A percentile compares a stretch with the other conserved stretches of the same genome.
These are phyloP conservation scores for Hedya salicella DNA, from an alignment of 2,888 invertebrate genomes.

Conservation along the genomic window DNA sequence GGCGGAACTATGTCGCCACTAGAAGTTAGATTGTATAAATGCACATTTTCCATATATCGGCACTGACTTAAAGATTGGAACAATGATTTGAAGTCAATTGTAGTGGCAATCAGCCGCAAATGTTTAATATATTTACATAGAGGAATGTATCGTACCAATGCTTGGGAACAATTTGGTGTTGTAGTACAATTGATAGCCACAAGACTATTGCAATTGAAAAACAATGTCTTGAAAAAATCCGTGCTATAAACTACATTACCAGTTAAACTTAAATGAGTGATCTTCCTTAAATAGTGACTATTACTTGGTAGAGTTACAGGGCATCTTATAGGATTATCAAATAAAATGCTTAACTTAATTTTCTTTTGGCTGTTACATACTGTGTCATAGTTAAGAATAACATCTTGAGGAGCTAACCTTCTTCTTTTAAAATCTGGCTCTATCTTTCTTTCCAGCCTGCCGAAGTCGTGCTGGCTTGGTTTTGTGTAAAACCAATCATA, in stretches of 20 bases:
- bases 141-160: slow-evolving; percentile 21
- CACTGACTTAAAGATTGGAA: slow-evolving; percentile 34
- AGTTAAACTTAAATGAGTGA: slow-evolving; percentile 35
- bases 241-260: slow-evolving; percentile 30
- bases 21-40: slow-evolving; percentile 32
- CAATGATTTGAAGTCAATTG: slow-evolving; percentile 35
- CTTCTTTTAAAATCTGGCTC: slow-evolving; percentile 28
- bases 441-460: slow-evolving; percentile 11
- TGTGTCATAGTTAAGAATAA: slow-evolving; percentile 34
- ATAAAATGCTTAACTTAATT: slow-evolving; percentile 27
- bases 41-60: slow-evolving; percentile 36
- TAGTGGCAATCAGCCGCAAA: slow-evolving; percentile 33
- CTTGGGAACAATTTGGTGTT: slow-evolving; percentile 21
- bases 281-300: slow-evolving; percentile 25
- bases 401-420: slow-evolving; percentile 29
- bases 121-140: slow-evolving; percentile 36
- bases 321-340: slow-evolving; percentile 21
- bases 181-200: slow-evolving; percentile 32
- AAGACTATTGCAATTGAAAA: slow-evolving; percentile 29
- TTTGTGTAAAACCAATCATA: slow-evolving; percentile 38
- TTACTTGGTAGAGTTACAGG: slow-evolving; percentile 30
- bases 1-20: slow-evolving; percentile 25
- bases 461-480: slow-evolving; percentile 30
- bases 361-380: slow-evolving; percentile 30
- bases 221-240: slow-evolving; percentile 36